Percentiles rank a stretch among this genome's conserved stretches.
Conservation (phyloP, 1,140 invertebrate genomes). For the Drosophila oshimai region DNA sequence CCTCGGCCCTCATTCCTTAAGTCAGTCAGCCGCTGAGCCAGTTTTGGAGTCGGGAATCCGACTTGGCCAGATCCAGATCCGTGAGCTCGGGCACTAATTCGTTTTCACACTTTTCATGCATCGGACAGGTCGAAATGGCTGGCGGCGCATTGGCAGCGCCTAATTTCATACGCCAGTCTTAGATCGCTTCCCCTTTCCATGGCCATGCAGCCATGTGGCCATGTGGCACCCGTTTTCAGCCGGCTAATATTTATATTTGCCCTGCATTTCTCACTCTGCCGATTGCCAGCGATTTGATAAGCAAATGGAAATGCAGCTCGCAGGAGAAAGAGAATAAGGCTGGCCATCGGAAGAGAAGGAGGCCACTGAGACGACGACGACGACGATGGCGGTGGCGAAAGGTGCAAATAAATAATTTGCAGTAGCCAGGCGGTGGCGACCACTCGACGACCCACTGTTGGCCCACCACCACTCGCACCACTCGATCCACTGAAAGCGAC, state of each 20-base stretch:
- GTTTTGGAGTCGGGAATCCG: neutral
- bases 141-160: constrained; percentile 48
- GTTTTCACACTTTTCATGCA: constrained; percentile 76
- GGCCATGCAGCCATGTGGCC: no score
- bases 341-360: neutral
- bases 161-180: constrained; percentile 64
- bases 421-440: constrained; percentile 53
- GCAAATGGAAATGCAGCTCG: constrained; percentile 63
- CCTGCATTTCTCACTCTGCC: constrained; percentile 67
- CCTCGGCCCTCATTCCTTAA: constrained; percentile 13
- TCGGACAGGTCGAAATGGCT: constrained; percentile 56
- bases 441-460: constrained; percentile 57
- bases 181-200: constrained; percentile 1
- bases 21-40: neutral
- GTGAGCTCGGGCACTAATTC: constrained; percentile 55
- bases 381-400: constrained; percentile 61
- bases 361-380: constrained; percentile 30
- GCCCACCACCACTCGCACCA: constrained; percentile 7
- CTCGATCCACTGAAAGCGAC: constrained; percentile 23
- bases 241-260: constrained; percentile 76
- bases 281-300: constrained; percentile 73
- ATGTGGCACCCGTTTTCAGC: constrained; percentile 20
- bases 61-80: constrained; percentile 16
- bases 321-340: neutral
- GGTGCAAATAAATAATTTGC: constrained; percentile 80